phyloP scores from a whole-genome alignment of 30 jellyfish, hydroid and myxozoan species.

The Hydractinia echinata region DNA sequence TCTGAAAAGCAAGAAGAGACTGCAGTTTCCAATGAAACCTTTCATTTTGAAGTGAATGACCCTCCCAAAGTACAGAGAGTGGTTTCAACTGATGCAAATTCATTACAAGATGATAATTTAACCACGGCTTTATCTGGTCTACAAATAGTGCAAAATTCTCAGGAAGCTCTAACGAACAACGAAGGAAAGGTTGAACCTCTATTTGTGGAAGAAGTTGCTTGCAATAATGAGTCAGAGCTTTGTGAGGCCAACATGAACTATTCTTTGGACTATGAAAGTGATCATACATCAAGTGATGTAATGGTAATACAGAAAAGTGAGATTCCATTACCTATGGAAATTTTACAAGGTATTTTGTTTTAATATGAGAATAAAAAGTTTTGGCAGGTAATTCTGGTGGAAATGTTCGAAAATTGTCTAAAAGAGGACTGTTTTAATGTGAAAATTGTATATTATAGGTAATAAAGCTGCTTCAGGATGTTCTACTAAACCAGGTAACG shows the following conservation, averaged over 20 bases:
- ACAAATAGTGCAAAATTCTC: slow-evolving; percentile 14
- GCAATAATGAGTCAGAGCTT: neutral
- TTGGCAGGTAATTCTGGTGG: neutral
- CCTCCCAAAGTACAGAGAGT: neutral
- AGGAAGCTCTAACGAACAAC: neutral
- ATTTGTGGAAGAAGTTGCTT: neutral
- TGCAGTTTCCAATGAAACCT: no score
- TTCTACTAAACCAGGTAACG: no score
- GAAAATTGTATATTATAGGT: no score
- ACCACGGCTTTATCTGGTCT: slow-evolving; percentile 28
- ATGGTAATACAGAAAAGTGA: slow-evolving; percentile 46
- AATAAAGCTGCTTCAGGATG: no score
- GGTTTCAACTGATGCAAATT: slow-evolving; percentile 23
- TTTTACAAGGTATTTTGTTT: neutral
- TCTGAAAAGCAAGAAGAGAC: no score
- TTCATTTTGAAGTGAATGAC: no score
- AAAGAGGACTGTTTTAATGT: no score
- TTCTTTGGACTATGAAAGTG: slow-evolving; percentile 3
- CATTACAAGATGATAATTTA: slow-evolving; percentile 24
- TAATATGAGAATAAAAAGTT: neutral
- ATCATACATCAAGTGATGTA: slow-evolving; percentile 51
- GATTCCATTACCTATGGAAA: neutral
- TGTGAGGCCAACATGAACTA: neutral
- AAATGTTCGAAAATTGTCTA: slow-evolving; percentile 37
- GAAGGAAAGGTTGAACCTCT: neutral